A percentile compares a stretch with the other conserved stretches of the same genome.
phyloP scores from a whole-genome alignment of 1,140 invertebrate genomes.

The Calliphora vicina region DNA sequence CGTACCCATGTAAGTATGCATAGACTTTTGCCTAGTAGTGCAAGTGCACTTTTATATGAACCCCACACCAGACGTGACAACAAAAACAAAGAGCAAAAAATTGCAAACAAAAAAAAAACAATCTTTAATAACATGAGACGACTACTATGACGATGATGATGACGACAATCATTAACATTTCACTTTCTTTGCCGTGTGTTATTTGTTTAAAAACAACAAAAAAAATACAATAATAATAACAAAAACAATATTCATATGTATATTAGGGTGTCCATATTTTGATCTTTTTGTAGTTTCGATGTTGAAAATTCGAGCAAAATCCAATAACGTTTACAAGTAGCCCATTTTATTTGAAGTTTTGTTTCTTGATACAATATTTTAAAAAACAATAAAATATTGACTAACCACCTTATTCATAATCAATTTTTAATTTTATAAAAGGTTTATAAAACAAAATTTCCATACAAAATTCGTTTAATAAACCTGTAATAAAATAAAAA shows the following conservation, averaged over 20 bases:
- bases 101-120: background rate
- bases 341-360: no score
- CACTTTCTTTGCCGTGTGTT: conserved; percentile 6
- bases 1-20: background rate
- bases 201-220: background rate
- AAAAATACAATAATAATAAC: background rate
- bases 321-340: no score
- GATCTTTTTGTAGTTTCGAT: no score
- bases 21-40: background rate
- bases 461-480: no score
- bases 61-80: background rate
- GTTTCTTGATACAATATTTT: no score
- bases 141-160: background rate
- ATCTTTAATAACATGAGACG: conserved; percentile 3
- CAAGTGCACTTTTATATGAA: background rate
- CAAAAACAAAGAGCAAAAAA: background rate
- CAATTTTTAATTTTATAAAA: no score
- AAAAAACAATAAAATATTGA: no score
- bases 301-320: no score
- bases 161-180: background rate
- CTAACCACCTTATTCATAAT: no score
- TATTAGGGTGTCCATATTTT: no score
- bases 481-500: no score
- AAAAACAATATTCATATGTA: background rate
- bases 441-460: no score